A percentile compares a stretch with the other conserved stretches of the same genome.
Evolutionary conservation across 53 echinoderm and acorn worm genomes (phyloP).

Genomic region (Paracentrotus lividus): DNA sequence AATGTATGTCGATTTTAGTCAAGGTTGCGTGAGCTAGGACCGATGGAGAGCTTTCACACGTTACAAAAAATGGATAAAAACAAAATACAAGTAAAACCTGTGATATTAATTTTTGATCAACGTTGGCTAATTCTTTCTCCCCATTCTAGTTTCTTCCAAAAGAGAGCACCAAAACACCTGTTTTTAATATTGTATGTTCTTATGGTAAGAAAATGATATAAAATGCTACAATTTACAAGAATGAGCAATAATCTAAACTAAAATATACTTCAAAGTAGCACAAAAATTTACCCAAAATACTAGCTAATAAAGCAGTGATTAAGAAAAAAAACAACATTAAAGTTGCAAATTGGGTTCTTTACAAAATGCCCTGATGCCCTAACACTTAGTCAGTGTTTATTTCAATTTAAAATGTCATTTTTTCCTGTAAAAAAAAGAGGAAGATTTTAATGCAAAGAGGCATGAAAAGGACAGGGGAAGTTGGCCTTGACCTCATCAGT

Average conservation of each 20-base stretch:
- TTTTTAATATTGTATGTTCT: too few relatives aligned
- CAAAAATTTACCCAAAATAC: background rate
- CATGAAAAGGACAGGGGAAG: background rate
- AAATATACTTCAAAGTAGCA: too few relatives aligned
- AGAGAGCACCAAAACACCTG: too few relatives aligned
- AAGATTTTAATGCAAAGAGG: background rate
- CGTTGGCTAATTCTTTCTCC: background rate
- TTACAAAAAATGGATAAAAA: background rate
- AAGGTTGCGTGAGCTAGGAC: background rate
- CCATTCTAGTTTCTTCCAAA: background rate
- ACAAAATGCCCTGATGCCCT: background rate
- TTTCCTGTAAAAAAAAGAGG: background rate
- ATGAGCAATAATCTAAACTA: too few relatives aligned
- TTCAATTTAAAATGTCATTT: background rate
- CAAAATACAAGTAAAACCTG: background rate
- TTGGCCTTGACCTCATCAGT: background rate
- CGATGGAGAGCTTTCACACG: background rate
- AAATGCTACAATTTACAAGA: background rate
- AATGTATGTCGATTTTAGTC: slow-evolving; percentile 11
- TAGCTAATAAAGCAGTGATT: background rate
- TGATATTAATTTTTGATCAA: background rate
- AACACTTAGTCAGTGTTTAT: background rate
- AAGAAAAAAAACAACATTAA: too few relatives aligned
- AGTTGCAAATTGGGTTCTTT: background rate
- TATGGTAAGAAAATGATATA: background rate